Percentiles rank a stretch among this genome's conserved stretches.
Conservation (phyloP, 2,797 vertebrate genomes). For the Hipposideros larvatus region DNA sequence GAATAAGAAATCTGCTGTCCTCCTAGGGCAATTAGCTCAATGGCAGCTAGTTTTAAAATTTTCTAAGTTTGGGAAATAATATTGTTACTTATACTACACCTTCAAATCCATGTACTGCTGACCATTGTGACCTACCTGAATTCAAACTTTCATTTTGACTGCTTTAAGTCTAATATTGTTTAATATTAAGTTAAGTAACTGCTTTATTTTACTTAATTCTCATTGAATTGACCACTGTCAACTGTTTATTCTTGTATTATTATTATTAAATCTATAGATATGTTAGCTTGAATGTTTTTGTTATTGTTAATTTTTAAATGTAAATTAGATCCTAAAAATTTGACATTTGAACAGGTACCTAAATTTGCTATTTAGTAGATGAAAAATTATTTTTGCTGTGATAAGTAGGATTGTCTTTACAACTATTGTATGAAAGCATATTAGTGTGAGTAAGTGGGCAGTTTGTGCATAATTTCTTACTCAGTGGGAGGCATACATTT, state of each 20-base stretch:
- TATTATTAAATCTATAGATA: neutral
- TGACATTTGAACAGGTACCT: neutral
- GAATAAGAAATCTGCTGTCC: neutral
- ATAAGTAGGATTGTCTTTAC: neutral
- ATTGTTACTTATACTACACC: neutral
- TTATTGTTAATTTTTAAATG: conserved; percentile 62
- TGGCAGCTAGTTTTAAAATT: neutral
- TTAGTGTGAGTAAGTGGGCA: neutral
- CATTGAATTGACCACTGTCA: neutral
- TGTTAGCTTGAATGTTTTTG: conserved; percentile 29
- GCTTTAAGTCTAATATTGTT: conserved; percentile 4
- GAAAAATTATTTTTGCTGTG: conserved; percentile 18
- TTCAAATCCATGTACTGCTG: conserved; percentile 18
- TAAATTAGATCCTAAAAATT: conserved; percentile 43
- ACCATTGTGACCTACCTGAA: neutral
- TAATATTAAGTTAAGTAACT: conserved; percentile 26
- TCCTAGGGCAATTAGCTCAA: neutral
- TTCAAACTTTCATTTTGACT: conserved; percentile 41
- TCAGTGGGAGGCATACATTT: conserved; percentile 5
- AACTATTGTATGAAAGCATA: conserved; percentile 61
- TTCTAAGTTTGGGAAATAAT: conserved; percentile 27
- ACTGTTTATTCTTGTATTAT: neutral
- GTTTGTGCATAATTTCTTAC: conserved; percentile 41
- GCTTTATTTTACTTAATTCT: neutral
- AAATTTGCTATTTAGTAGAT: conserved; percentile 6